Conservation (phyloP, 1,140 invertebrate genomes). For the Penaeus chinensis region DNA sequence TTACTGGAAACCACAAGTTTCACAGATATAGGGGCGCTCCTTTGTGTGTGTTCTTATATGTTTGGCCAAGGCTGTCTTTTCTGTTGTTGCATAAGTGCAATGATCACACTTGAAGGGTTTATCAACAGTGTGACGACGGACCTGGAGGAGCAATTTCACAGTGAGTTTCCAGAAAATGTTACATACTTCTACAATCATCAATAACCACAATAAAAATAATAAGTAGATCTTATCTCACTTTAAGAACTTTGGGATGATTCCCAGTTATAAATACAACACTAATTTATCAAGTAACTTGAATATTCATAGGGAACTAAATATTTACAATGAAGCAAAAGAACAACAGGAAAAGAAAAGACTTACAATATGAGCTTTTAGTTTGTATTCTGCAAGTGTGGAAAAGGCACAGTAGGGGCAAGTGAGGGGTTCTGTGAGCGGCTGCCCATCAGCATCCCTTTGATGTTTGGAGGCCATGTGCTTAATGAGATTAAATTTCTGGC, state of each 20-base stretch:
- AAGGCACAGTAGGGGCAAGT: conserved; percentile 65
- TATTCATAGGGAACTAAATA: no score
- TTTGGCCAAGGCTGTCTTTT: conserved; percentile 70
- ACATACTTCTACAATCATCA: no score
- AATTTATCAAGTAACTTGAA: no score
- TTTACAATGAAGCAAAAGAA: no score
- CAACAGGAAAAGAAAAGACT: conserved; percentile 56
- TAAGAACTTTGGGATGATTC: no score
- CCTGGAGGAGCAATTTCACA: neutral
- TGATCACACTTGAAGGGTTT: conserved; percentile 71
- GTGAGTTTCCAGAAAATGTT: no score
- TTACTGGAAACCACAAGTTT: conserved; percentile 58
- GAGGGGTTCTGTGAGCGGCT: conserved; percentile 57
- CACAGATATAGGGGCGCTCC: conserved; percentile 56
- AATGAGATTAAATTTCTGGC: conserved; percentile 65
- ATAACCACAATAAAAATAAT: no score
- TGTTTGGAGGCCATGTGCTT: conserved; percentile 66
- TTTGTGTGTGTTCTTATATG: conserved; percentile 67
- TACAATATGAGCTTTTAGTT: conserved; percentile 65
- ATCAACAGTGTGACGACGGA: conserved; percentile 51
- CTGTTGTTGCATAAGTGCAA: conserved; percentile 71
- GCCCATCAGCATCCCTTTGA: conserved; percentile 64
- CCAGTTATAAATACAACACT: no score
- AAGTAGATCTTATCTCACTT: no score
- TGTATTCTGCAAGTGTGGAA: conserved; percentile 63